Evolutionary conservation across 2,888 invertebrate species (phyloP), one percentile per base, ranked within the genome.

Genomic region (Galeopsomyia nigrocyanea): DNA sequence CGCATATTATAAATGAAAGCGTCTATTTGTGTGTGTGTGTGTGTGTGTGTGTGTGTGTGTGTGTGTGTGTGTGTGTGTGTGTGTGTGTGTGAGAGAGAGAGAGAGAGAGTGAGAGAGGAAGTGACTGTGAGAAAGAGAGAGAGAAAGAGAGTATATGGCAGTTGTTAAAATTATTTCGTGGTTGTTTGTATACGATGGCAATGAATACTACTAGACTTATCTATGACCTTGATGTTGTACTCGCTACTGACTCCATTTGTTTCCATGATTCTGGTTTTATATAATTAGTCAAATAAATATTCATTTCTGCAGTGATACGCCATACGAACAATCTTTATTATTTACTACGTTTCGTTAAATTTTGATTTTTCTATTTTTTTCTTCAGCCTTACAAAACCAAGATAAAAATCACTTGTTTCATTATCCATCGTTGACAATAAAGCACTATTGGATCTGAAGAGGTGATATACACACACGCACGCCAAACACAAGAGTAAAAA

Each of bases 231-330:
- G 39, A 69, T 57, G 56, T 63, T 63, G 7, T 49, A 63, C 63
- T 47, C 61, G 69, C 69, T 39, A 13, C 39, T 57, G 39, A 69
- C 50, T 69, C 50, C 63, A 39, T 63, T 69, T 57, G 57, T 63
- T 69, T 68, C 57, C 49, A 55, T 10, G 57, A 69, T 69, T 68
- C 61, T 63, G 63, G 61, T 63, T 68, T 68, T 68, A 68, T 68
- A 68, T 69, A 57, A 63, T 31, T 69, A 69, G 7, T 63, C 63
- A 53, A 56, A 68, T 69, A 68, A 68, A 68, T 61, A 61, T 68
- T 68, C 50, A 47, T 69, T 69, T 50, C 31, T 69, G 53, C 69
- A 69, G 69, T 69, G 62, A 69, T 63, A 57, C n/a, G 53, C 31
- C 13, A 63, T 66, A 2, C 56, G 19, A 16, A 22, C 57, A 49